Conservation (phyloP, 2,797 vertebrate species). For the Tokudaia tokunoshimensis region DNA sequence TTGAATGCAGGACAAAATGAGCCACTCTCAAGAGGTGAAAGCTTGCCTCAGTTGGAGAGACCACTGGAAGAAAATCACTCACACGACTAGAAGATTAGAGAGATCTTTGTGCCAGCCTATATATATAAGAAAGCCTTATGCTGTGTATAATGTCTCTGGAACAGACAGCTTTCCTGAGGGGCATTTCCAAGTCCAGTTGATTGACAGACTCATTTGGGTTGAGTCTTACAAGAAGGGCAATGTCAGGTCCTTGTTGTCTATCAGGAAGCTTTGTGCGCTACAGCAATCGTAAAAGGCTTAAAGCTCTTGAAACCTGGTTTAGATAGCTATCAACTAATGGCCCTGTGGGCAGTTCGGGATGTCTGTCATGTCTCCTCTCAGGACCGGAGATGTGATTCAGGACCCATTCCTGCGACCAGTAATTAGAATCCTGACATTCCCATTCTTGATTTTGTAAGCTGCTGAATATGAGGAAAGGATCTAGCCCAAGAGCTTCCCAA, state of each 20-base stretch:
- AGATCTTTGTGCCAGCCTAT: not conserved
- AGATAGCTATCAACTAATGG: constrained; percentile 8
- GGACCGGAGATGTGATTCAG: not conserved
- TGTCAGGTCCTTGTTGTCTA: not conserved
- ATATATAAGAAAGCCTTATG: not conserved
- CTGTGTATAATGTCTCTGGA: not conserved
- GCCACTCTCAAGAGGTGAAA: not conserved
- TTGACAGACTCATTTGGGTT: not conserved
- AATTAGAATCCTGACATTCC: not conserved
- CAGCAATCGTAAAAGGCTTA: not conserved
- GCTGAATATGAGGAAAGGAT: not conserved
- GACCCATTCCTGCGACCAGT: not conserved
- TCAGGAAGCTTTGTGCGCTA: not conserved
- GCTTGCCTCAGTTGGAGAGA: not conserved
- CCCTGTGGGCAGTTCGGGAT: not conserved
- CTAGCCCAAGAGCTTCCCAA: not conserved
- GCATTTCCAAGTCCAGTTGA: not conserved
- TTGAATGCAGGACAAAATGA: not conserved
- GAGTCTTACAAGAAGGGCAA: not conserved
- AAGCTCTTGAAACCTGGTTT: not conserved
- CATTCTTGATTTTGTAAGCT: not conserved
- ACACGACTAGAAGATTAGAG: not conserved
- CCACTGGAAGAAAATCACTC: not conserved
- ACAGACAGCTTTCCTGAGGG: not conserved
- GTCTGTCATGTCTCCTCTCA: not conserved